Conservation (phyloP, 2,113 vertebrate species). For the Danionella cerebrum region DNA sequence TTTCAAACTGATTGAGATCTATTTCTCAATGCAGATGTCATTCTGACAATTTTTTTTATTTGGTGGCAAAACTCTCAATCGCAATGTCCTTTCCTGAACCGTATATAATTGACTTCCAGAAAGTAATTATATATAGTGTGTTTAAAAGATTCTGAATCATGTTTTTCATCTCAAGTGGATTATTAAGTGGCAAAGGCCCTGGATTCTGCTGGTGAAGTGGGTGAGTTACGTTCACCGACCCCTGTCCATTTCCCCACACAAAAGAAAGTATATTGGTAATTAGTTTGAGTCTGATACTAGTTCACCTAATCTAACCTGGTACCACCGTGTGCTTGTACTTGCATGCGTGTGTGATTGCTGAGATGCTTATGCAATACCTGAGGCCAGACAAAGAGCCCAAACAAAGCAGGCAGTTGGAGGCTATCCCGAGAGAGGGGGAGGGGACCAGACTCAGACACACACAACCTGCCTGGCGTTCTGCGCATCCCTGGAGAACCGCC, state of each 20-base stretch:
- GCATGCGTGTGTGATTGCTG: not conserved
- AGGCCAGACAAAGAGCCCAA: conserved; percentile 23
- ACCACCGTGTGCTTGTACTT: not conserved
- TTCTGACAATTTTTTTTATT: too few species aligned
- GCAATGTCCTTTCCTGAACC: too few species aligned
- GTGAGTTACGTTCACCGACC: not conserved
- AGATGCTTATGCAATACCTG: conserved; percentile 5
- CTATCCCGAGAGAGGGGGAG: conserved; percentile 19
- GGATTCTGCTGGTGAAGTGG: not conserved
- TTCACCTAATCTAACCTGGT: not conserved
- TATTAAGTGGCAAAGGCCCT: not conserved
- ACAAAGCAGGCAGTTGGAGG: not conserved
- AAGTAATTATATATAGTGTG: too few species aligned
- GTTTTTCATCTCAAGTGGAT: not conserved
- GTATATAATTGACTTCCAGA: too few species aligned
- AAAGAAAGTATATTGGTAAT: not conserved
- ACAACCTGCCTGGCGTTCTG: not conserved
- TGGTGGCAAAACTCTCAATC: too few species aligned
- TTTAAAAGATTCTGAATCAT: not conserved
- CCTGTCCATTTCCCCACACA: not conserved
- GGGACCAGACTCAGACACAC: not conserved
- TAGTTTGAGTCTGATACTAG: not conserved
- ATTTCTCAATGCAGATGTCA: too few species aligned
- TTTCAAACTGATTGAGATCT: too few species aligned
- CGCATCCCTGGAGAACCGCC: not conserved